Percentiles rank a stretch among this genome's conserved stretches.
phyloP scores from a whole-genome alignment of 92 coral and sea anemone species.

The Paragorgia papillata region DNA sequence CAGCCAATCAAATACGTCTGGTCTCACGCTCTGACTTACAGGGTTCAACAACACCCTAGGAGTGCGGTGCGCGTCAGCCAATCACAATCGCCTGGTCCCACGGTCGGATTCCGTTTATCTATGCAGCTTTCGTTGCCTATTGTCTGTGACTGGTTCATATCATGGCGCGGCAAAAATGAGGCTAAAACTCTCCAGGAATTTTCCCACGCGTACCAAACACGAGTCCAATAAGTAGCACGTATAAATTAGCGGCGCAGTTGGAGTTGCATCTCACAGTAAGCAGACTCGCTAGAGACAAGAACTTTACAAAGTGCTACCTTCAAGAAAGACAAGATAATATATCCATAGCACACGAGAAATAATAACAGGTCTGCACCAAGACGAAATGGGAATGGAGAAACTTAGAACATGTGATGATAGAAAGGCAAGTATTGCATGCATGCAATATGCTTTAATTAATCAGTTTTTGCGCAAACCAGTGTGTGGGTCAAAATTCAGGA shows the following conservation, averaged over 20 bases:
- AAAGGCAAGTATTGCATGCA: constrained; percentile 24
- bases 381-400: constrained; percentile 18
- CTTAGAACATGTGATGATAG: constrained; percentile 29
- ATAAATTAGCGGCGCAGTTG: constrained; percentile 35
- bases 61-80: constrained; percentile 56
- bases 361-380: neutral
- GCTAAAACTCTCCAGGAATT: constrained; percentile 27
- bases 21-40: constrained; percentile 48
- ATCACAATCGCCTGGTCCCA: constrained; percentile 78
- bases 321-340: neutral
- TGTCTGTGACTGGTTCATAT: constrained; percentile 19
- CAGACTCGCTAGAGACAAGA: neutral
- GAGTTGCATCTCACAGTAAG: constrained; percentile 23
- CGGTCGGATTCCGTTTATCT: constrained; percentile 64
- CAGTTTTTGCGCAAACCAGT: too few relatives aligned
- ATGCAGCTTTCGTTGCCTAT: constrained; percentile 6
- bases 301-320: neutral
- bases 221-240: constrained; percentile 14
- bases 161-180: constrained; percentile 44
- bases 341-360: neutral
- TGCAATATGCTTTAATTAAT: too few relatives aligned
- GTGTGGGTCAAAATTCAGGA: too few relatives aligned
- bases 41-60: constrained; percentile 44
- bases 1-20: constrained; percentile 27
- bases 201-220: constrained; percentile 32